phyloP scores from a whole-genome alignment of 1,140 invertebrate genomes.

The Rhagoletis zephyria region DNA sequence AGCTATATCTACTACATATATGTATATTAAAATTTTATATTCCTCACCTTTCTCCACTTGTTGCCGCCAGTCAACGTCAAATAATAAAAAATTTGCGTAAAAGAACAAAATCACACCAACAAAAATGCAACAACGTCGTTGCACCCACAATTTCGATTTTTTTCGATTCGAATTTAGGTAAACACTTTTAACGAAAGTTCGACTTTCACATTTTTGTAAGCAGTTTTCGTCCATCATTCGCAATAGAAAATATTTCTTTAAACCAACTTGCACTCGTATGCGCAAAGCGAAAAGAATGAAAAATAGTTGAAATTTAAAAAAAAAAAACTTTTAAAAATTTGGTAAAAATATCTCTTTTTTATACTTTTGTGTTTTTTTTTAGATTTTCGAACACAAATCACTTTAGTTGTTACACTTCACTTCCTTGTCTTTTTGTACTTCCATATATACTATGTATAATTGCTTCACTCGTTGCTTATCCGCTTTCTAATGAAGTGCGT shows the following conservation, averaged over 20 bases:
- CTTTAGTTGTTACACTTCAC: not conserved
- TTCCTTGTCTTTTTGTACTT: not conserved
- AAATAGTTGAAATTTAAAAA: no score
- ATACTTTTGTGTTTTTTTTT: not conserved
- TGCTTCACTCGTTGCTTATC: not conserved
- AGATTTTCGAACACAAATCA: not conserved
- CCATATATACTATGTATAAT: no score
- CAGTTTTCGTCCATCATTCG: slow-evolving; percentile 34
- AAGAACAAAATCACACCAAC: slow-evolving; percentile 43
- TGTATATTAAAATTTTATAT: not conserved
- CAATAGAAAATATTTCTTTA: no score
- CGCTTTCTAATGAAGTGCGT: slow-evolving; percentile 5
- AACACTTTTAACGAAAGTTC: slow-evolving; percentile 32
- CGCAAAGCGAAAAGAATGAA: no score
- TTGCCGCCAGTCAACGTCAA: not conserved
- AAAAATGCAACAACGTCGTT: slow-evolving; percentile 37
- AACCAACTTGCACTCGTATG: no score
- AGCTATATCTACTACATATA: not conserved
- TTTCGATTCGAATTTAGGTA: not conserved
- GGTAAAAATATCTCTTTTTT: no score
- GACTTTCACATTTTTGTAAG: slow-evolving; percentile 27
- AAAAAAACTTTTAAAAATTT: not conserved
- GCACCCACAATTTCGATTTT: not conserved
- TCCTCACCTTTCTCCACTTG: not conserved
- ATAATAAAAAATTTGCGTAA: not conserved